Base-by-base conservation (phyloP, 1,140 invertebrate species). In the Rhopalosiphum maidis region DNA sequence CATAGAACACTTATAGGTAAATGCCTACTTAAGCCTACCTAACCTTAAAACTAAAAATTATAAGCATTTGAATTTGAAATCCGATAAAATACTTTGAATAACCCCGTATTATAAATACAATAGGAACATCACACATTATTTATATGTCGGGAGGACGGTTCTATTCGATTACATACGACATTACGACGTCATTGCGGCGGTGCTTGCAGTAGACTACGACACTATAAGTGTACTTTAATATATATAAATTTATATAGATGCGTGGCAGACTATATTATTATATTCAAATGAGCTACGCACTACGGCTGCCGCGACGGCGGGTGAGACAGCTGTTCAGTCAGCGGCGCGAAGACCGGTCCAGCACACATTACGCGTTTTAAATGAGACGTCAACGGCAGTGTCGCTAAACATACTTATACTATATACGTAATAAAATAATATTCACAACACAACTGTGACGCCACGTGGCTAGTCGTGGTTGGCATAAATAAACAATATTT, bases 301-400 rank as follows among this genome's bases (percentile, higher is more conserved):
- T 68, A 89, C 18, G 21, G 46, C 0, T n/a, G 35, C 0, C n/a
- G 88, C 9, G 30, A 18, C 46, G 86, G 46, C 30, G 46, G 86
- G 46, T n/a, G 46, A 21, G 43, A 1, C 18, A n/a, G 86, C 15
- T 30, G 35, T 48, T 37, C 87, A 89, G 88, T 55, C 51, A 9
- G 46, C 21, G 11, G 22, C 48, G 8, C 30, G 88, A 23, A 55
- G 88, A 89, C 88, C 22, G 88, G 51, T 89, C 51, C 22, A 21
- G 22, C 51, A 11, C 85, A 46, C 85, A 43, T 41, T 41, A 43
- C n/a, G 51, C 51, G 88, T 55, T 89, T 89, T 89, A 89, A 89
- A 54, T 55, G 51, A 89, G 48, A 89, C 51, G 51, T 89, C 87
- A 54, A 54, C n/a, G n/a, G 87, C 48, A 89, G 48, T 55, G 35